Evolutionary conservation across 1,140 invertebrate genomes (phyloP).

Genomic region (Elymnias hypermnestra): DNA sequence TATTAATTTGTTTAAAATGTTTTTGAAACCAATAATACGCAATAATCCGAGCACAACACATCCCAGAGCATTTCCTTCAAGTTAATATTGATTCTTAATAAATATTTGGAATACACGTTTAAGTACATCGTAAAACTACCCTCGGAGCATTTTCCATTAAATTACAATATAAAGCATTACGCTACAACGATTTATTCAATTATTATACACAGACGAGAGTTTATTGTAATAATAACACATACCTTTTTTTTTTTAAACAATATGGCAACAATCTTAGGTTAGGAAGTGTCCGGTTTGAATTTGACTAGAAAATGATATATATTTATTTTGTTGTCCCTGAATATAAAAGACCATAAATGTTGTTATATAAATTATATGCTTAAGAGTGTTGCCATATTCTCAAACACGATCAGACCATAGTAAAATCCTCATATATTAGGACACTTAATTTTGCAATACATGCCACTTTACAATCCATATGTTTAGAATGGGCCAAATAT

Average conservation of each 20-base stretch:
- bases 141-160: slow-evolving; percentile 16
- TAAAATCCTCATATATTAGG: slow-evolving; percentile 16
- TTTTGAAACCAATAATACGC: too few relatives aligned
- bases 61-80: slow-evolving; percentile 8
- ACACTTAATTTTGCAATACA: slow-evolving; percentile 12
- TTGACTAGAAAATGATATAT: slow-evolving; percentile 18
- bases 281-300: slow-evolving; percentile 4
- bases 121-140: slow-evolving; percentile 20
- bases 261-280: slow-evolving; percentile 16
- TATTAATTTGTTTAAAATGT: too few relatives aligned
- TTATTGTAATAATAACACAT: slow-evolving; percentile 35
- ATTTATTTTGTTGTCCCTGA: slow-evolving; percentile 4
- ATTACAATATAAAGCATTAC: slow-evolving; percentile 47
- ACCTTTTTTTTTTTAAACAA: slow-evolving; percentile 2
- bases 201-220: slow-evolving; percentile 23
- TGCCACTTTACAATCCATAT: too few relatives aligned
- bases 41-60: slow-evolving; percentile 6
- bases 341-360: neutral
- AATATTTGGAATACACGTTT: slow-evolving; percentile 42
- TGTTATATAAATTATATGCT: too few relatives aligned
- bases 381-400: slow-evolving; percentile 25
- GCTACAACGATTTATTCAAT: slow-evolving; percentile 38
- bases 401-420: slow-evolving; percentile 14
- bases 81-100: slow-evolving; percentile 9
- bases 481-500: too few relatives aligned